A percentile compares a stretch with the other conserved stretches of the same genome.
phyloP scores from a whole-genome alignment of 1,140 invertebrate species.

The Drosophila aff. region DNA sequence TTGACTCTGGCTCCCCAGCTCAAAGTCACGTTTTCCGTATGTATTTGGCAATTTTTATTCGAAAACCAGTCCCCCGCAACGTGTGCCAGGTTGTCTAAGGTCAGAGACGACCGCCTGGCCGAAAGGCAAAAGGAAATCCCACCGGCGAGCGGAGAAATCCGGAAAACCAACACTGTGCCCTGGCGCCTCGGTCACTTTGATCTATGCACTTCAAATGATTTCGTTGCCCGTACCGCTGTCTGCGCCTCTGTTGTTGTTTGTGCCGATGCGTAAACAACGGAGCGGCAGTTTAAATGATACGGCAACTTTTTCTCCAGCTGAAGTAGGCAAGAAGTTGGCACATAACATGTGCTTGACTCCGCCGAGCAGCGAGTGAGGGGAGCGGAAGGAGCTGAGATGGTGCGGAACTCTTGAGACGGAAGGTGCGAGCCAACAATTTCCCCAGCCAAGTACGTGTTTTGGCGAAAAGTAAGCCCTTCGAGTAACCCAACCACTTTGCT shows the following conservation, averaged over 20 bases:
- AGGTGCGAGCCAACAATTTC: slow-evolving; percentile 1
- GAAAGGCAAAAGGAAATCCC: slow-evolving; percentile 38
- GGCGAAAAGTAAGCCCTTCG: not conserved
- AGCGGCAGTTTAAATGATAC: slow-evolving; percentile 78
- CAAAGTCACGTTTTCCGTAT: slow-evolving; percentile 74
- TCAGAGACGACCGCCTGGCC: slow-evolving; percentile 58
- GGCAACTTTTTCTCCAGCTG: slow-evolving; percentile 68
- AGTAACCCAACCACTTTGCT: no score
- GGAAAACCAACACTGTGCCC: slow-evolving; percentile 41
- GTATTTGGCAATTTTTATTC: slow-evolving; percentile 66
- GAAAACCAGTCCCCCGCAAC: slow-evolving; percentile 55
- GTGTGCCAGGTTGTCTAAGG: slow-evolving; percentile 77
- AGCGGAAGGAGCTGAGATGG: not conserved
- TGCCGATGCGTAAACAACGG: slow-evolving; percentile 77
- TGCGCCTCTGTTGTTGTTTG: slow-evolving; percentile 59
- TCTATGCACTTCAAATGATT: slow-evolving; percentile 80
- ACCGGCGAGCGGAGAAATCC: slow-evolving; percentile 43
- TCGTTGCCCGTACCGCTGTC: slow-evolving; percentile 37
- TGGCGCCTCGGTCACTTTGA: slow-evolving; percentile 79
- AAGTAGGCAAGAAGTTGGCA: slow-evolving; percentile 73
- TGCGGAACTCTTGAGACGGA: slow-evolving; percentile 12
- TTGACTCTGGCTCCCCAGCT: not conserved
- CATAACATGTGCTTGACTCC: slow-evolving; percentile 52
- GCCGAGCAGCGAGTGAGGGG: slow-evolving; percentile 1
- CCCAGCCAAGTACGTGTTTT: not conserved